phyloP scores from a whole-genome alignment of 2,888 invertebrate species.

The Ecdyonurus torrentis region DNA sequence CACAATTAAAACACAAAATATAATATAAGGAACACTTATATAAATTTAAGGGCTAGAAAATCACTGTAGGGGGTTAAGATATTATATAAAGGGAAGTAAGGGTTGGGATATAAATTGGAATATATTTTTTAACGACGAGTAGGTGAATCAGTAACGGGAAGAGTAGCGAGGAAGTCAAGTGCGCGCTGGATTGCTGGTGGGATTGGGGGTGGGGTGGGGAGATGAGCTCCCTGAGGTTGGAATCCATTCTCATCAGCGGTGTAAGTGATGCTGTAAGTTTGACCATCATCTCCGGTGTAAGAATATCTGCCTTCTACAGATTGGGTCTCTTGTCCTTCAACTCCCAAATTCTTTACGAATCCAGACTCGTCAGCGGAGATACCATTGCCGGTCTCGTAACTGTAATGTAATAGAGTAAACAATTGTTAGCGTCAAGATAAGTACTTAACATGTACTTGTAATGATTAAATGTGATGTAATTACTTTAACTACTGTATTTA shows the following conservation, averaged over 20 bases:
- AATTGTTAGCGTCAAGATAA: too few relatives aligned
- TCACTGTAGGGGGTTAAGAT: too few relatives aligned
- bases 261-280: conserved; percentile 43
- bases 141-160: background rate
- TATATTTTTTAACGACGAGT: background rate
- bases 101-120: background rate
- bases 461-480: too few relatives aligned
- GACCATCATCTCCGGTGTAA: conserved; percentile 49
- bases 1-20: background rate
- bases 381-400: conserved; percentile 26
- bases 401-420: too few relatives aligned
- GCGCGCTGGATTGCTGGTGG: background rate
- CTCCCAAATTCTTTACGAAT: conserved; percentile 5
- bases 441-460: too few relatives aligned
- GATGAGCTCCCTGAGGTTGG: conserved; percentile 55
- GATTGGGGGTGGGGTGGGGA: conserved; percentile 61
- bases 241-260: conserved; percentile 66
- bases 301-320: conserved; percentile 42
- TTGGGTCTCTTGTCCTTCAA: conserved; percentile 16
- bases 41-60: background rate
- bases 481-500: too few relatives aligned
- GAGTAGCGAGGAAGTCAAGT: background rate
- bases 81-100: too few relatives aligned
- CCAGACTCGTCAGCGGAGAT: conserved; percentile 15
- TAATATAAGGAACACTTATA: background rate